Conservation (phyloP, 2,888 invertebrate species). For the Sussaba pulchella region DNA sequence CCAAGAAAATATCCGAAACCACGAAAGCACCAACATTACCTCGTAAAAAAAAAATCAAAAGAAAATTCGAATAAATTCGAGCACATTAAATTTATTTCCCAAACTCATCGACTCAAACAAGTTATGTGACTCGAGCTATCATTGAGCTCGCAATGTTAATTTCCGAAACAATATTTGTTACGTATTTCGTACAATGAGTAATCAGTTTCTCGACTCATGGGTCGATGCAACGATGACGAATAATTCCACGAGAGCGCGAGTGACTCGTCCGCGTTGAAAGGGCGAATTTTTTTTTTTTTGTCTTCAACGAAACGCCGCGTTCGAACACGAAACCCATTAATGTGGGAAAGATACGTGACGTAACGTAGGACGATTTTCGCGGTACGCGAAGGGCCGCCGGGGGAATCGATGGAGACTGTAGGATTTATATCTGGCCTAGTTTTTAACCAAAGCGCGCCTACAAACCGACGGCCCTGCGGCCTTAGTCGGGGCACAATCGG, state of each 20-base stretch:
- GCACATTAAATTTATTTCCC: too few species aligned
- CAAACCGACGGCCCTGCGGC: slow-evolving; percentile 11
- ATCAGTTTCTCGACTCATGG: background rate
- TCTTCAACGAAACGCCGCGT: slow-evolving; percentile 24
- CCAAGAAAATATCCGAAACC: too few species aligned
- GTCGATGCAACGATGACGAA: too few species aligned
- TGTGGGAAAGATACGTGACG: slow-evolving; percentile 8
- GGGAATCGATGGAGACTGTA: slow-evolving; percentile 55
- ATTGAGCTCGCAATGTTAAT: background rate
- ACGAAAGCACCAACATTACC: too few species aligned
- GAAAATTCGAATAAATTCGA: too few species aligned
- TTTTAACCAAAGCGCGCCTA: slow-evolving; percentile 42
- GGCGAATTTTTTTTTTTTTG: slow-evolving; percentile 23
- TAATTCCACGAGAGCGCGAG: background rate
- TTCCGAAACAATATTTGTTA: too few species aligned
- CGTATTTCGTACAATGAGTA: background rate
- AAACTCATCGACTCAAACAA: too few species aligned
- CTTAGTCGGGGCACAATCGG: background rate
- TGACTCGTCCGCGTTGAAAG: slow-evolving; percentile 18
- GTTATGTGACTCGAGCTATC: too few species aligned
- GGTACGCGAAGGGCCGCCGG: slow-evolving; percentile 15
- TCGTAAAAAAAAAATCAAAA: too few species aligned
- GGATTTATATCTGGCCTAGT: slow-evolving; percentile 56
- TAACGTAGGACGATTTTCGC: slow-evolving; percentile 44
- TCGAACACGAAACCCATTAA: slow-evolving; percentile 54